A percentile compares a stretch with the other conserved stretches of the same genome.
phyloP scores from a whole-genome alignment of 2,113 vertebrate genomes.

The Acanthisitta chloris region DNA sequence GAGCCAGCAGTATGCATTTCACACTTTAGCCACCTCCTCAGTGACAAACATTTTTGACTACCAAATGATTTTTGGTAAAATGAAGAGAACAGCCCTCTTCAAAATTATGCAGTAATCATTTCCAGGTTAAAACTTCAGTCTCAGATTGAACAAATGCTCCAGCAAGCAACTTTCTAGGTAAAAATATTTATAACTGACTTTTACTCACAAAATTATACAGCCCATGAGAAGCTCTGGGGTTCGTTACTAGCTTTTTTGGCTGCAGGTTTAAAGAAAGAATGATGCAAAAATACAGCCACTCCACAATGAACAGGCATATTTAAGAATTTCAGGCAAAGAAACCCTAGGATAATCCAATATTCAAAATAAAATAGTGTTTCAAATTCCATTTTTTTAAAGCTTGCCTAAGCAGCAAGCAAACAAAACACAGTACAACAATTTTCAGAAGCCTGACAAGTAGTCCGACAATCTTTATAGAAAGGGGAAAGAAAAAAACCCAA shows the following conservation, averaged over 20 bases:
- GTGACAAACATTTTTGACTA: background rate
- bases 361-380: background rate
- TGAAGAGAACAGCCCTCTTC: background rate
- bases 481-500: background rate
- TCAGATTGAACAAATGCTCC: background rate
- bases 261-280: conserved; percentile 35
- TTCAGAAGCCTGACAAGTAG: background rate
- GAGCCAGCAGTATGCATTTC: background rate
- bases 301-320: background rate
- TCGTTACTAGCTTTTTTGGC: conserved; percentile 2
- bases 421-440: conserved; percentile 40
- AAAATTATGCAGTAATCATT: background rate
- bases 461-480: background rate
- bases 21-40: background rate
- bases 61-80: background rate
- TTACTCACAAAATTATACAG: background rate
- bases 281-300: conserved; percentile 5
- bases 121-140: background rate
- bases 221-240: background rate
- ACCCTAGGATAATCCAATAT: background rate
- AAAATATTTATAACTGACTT: background rate
- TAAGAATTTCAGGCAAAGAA: background rate
- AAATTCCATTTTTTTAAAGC: background rate
- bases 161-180: background rate
- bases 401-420: conserved; percentile 34